Evolutionary conservation across 2,113 vertebrate genomes (phyloP), one percentile per base, ranked within the genome.

Genomic region (Hyaena hyaena): DNA sequence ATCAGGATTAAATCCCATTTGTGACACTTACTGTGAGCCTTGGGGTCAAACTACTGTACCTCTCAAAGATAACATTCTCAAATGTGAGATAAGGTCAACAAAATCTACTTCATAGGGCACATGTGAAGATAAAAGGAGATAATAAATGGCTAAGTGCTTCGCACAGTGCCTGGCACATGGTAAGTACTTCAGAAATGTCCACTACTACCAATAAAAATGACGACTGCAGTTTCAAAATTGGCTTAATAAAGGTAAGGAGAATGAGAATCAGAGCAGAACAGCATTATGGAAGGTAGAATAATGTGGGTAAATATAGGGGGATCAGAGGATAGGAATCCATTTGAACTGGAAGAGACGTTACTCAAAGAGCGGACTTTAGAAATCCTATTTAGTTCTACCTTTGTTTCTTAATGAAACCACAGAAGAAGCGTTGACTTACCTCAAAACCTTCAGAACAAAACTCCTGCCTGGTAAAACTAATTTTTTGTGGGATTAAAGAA

Each of bases 111-210:
- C 80, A 50, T 35, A 39, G 81, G 39, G 39, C 39, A 90, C 24
- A 63, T 16, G 35, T 69, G 73, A 88, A 79, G 50, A 93, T 95
- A 86, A 96, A 96, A 94, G 24, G n/a, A 95, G 80, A 48, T 69
- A 93, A 87, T 97, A 97, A 97, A 96, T 66, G n/a, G 26, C 94
- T 88, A 81, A 97, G n/a, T 77, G 48, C 88, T 97, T 71, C 97
- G 81, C 97, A 96, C 90, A 69, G 71, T 95, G 66, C 71, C 81
- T 91, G 97, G 97, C 93, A 97, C 95, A 89, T 74, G 71, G 48
- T 77, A 82, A 95, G 66, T 86, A 61, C 76, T 96, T 96, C 95
- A 79, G 95, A 97, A 97, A 96, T 97, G 85, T 86, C 94, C 96
- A 95, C 85, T 88, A 58, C 76, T 39, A 10, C 23, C 65, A 86